Percentiles rank a stretch among this genome's conserved stretches.
These are phyloP conservation scores for Bombylius major DNA, from an alignment of 2,888 invertebrate species.

Conservation along the genomic window DNA sequence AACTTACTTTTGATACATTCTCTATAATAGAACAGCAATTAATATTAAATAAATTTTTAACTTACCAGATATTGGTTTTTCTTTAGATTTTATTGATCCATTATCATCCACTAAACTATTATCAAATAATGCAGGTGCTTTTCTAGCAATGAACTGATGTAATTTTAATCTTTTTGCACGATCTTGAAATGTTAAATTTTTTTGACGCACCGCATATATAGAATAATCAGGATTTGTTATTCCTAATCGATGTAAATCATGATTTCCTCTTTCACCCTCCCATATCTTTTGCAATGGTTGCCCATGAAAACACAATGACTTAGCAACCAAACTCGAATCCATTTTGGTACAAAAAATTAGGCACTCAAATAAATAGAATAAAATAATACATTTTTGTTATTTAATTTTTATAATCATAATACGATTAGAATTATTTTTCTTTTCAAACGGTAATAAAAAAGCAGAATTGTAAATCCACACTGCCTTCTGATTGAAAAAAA, in stretches of 20 bases:
- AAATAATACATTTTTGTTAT: no score
- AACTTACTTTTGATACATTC: no score
- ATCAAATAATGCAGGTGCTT: constrained; percentile 65
- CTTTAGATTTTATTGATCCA: constrained; percentile 16
- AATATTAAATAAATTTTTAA: neutral
- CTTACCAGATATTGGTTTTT: constrained; percentile 10
- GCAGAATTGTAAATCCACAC: no score
- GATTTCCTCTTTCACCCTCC: constrained; percentile 72
- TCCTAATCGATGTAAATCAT: constrained; percentile 53
- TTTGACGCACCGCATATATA: constrained; percentile 65
- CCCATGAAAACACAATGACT: constrained; percentile 72
- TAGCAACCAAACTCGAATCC: constrained; percentile 41
- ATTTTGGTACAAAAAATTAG: constrained; percentile 11
- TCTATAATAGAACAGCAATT: neutral
- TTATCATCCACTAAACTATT: constrained; percentile 40
- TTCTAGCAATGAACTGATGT: constrained; percentile 77
- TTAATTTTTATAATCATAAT: no score
- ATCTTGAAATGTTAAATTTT: constrained; percentile 70
- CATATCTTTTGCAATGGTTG: constrained; percentile 78
- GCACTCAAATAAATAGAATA: no score
- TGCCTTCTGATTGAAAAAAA: no score
- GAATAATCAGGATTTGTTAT: constrained; percentile 55
- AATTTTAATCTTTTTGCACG: constrained; percentile 70
- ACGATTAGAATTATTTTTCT: no score
- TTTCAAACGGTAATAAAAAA: no score